These are phyloP conservation scores for Indicator maculatus DNA, from an alignment of 2,113 vertebrate species.

Conservation along the genomic window DNA sequence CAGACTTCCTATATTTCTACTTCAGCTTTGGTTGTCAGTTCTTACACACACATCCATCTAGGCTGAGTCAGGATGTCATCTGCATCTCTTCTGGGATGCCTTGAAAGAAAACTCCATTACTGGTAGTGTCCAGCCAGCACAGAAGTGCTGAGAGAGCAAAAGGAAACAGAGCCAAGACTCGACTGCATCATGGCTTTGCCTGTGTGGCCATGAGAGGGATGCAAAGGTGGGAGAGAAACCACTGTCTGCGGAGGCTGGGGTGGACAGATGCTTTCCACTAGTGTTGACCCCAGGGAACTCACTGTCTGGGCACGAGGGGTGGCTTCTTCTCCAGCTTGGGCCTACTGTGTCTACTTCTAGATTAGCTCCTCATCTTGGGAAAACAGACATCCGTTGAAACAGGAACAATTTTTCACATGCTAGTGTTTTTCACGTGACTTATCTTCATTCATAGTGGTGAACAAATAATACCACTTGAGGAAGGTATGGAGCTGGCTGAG, in stretches of 20 bases:
- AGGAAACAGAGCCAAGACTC: neutral
- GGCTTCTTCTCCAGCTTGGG: neutral
- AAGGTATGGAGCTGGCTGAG: neutral
- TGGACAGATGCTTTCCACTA: neutral
- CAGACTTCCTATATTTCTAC: neutral
- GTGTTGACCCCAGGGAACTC: neutral
- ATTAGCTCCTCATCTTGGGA: neutral
- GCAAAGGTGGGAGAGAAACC: neutral
- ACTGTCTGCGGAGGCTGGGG: neutral
- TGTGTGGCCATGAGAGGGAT: neutral
- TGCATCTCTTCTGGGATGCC: neutral
- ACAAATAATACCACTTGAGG: accelerated
- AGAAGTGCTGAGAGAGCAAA: neutral
- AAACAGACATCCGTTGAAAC: neutral
- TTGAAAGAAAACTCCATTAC: neutral
- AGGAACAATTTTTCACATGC: neutral
- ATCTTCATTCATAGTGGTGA: neutral
- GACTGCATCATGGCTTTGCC: neutral
- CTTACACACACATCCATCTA: neutral
- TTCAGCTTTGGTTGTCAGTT: neutral
- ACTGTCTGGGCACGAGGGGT: neutral
- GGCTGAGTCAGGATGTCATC: neutral
- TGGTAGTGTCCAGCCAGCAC: neutral
- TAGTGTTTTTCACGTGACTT: neutral
- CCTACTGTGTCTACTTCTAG: neutral